Base-by-base conservation (phyloP, 2,888 invertebrate species). In the Acronicta alni region DNA sequence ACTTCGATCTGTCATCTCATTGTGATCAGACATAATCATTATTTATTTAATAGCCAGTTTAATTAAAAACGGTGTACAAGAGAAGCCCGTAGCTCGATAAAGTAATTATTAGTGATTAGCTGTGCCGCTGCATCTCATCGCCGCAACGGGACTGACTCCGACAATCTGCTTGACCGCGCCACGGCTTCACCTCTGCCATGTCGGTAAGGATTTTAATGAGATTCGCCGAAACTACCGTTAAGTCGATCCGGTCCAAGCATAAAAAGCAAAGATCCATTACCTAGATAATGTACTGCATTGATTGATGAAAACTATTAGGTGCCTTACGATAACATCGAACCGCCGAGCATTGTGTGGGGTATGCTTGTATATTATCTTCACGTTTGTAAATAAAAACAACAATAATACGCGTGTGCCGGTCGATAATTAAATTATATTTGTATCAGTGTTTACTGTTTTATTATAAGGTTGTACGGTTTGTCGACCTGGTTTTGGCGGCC, bases 401-500 rank as follows among this genome's bases (percentile, higher is more conserved):
- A 49, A 66, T 44, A 32, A 57, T 46, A 49, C 56, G 49, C 38
- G 60, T 9, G 43, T 49, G 49, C 23, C 39, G 41, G 57, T 55
- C 65, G 72, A 61, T 72, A 72, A 75, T 75, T 67, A 67, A 56
- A 66, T 62, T 67, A 67, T 54, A 66, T 62, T 65, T 41, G 69
- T 66, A 65, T 66, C 69, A 63, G 59, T 65, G 67, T 59, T 56
- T 53, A 51, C 53, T 58, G 65, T 37, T 59, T 48, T 61, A 53
- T 49, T 56, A 57, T 55, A 57, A 68, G 72, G 69, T 64, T 66
- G 75, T 42, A 43, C 69, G 54, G 76, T 66, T 64, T 67, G 79
- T 61, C 70, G 78, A 74, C 74, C 72, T 58, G 73, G 67, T 64
- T 57, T 58, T 54, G 49, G 48, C 64, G 77, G 74, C 57, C 75